Evolutionary conservation across 1,140 invertebrate genomes (phyloP).

Genomic region (Drosophila sucinea): DNA sequence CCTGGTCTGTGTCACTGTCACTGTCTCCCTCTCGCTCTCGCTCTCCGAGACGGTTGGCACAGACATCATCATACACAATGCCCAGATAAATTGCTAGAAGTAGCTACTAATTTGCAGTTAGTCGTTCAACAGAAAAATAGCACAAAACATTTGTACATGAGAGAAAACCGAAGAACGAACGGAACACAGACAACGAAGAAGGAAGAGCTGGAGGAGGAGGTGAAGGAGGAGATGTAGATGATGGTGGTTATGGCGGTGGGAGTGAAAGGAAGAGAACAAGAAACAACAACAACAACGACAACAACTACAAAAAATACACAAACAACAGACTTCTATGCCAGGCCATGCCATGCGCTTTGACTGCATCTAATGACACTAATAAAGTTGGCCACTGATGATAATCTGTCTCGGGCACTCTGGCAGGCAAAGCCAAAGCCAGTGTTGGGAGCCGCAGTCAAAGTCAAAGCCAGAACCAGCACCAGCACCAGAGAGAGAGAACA

Average conservation of each 20-base stretch:
- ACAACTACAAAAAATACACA: slow-evolving; percentile 27
- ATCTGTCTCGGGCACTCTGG: slow-evolving; percentile 70
- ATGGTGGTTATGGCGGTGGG: slow-evolving; percentile 7
- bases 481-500: slow-evolving; percentile 17
- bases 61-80: slow-evolving; percentile 44
- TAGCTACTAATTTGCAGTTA: slow-evolving; percentile 78
- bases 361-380: slow-evolving; percentile 78
- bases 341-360: slow-evolving; percentile 70
- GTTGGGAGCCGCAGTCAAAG: background rate
- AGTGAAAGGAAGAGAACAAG: slow-evolving; percentile 5
- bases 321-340: slow-evolving; percentile 43
- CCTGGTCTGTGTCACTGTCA: background rate
- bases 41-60: background rate
- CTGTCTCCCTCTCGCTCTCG: background rate
- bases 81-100: slow-evolving; percentile 75
- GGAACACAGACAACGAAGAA: slow-evolving; percentile 18
- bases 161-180: slow-evolving; percentile 18
- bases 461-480: background rate
- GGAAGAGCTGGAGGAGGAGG: background rate
- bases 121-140: slow-evolving; percentile 47
- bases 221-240: background rate
- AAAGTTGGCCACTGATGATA: slow-evolving; percentile 78
- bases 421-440: slow-evolving; percentile 1
- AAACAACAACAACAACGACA: slow-evolving; percentile 29
- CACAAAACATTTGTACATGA: slow-evolving; percentile 27